A percentile compares a stretch with the other conserved stretches of the same genome.
Conservation (phyloP, 2,888 invertebrate species). For the Agrochola litura region DNA sequence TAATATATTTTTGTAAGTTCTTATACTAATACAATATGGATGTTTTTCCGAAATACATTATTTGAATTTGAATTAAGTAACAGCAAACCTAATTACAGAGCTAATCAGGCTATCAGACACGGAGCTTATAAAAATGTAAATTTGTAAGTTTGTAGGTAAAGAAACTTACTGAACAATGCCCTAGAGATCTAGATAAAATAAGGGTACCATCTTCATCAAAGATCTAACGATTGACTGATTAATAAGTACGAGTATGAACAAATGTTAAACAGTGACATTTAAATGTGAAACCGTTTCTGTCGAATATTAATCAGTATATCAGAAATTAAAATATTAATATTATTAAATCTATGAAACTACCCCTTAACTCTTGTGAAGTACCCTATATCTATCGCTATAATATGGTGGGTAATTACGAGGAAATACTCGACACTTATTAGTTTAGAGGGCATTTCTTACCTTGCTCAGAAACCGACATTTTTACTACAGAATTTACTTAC, state of each 20-base stretch:
- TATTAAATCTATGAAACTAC: not conserved
- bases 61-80: too few relatives aligned
- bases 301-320: too few relatives aligned
- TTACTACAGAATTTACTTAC: conserved; percentile 56
- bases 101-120: not conserved
- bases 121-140: not conserved
- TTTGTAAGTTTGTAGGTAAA: not conserved
- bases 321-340: too few relatives aligned
- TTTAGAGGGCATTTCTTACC: conserved; percentile 67
- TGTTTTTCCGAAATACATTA: too few relatives aligned
- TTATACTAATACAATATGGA: too few relatives aligned
- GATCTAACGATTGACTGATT: too few relatives aligned
- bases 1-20: too few relatives aligned
- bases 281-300: too few relatives aligned
- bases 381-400: conserved; percentile 64
- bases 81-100: too few relatives aligned
- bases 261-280: too few relatives aligned
- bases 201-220: too few relatives aligned
- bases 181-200: not conserved
- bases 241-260: too few relatives aligned
- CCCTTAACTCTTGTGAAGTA: conserved; percentile 46
- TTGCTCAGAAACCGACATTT: conserved; percentile 63
- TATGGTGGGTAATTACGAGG: conserved; percentile 67
- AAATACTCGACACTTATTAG: conserved; percentile 71
- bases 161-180: not conserved